A percentile compares a stretch with the other conserved stretches of the same genome.
phyloP scores from a whole-genome alignment of 2,113 vertebrate genomes.

The Dissostichus mawsoni region DNA sequence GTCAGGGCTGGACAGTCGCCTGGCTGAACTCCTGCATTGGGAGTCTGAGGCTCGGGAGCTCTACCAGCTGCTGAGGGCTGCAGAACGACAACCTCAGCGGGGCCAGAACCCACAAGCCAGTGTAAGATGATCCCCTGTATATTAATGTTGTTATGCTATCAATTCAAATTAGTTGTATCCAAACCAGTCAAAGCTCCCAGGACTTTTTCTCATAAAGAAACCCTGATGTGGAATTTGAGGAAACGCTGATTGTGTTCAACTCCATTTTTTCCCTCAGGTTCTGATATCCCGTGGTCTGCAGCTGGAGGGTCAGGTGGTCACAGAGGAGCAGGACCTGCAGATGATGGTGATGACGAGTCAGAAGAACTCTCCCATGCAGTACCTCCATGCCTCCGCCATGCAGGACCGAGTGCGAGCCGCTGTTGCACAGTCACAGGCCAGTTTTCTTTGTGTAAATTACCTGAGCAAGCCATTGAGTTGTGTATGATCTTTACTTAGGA shows the following conservation, averaged over 20 bases:
- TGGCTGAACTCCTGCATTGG: constrained; percentile 85
- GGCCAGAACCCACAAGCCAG: constrained; percentile 76
- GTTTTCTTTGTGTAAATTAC: constrained; percentile 7
- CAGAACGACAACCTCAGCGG: constrained; percentile 40
- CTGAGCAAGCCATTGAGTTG: background rate
- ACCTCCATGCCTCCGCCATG: constrained; percentile 80
- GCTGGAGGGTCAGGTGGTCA: constrained; percentile 87
- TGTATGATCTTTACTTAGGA: background rate
- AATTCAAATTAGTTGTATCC: background rate
- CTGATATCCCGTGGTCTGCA: constrained; percentile 87
- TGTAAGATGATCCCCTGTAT: constrained; percentile 50
- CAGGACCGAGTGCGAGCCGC: constrained; percentile 85
- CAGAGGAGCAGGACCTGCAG: constrained; percentile 87
- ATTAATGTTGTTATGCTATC: no score
- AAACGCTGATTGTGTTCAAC: background rate
- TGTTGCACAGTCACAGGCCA: constrained; percentile 87
- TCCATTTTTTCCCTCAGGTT: constrained; percentile 75
- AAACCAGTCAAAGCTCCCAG: background rate
- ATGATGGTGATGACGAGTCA: constrained; percentile 80
- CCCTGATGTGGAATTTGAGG: background rate
- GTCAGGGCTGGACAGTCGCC: constrained; percentile 78
- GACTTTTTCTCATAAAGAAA: background rate
- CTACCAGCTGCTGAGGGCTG: constrained; percentile 70
- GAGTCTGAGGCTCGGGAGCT: constrained; percentile 81
- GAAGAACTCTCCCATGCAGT: constrained; percentile 84